phyloP scores from a whole-genome alignment of 1,140 invertebrate genomes.

The Belonocnema kinseyi region DNA sequence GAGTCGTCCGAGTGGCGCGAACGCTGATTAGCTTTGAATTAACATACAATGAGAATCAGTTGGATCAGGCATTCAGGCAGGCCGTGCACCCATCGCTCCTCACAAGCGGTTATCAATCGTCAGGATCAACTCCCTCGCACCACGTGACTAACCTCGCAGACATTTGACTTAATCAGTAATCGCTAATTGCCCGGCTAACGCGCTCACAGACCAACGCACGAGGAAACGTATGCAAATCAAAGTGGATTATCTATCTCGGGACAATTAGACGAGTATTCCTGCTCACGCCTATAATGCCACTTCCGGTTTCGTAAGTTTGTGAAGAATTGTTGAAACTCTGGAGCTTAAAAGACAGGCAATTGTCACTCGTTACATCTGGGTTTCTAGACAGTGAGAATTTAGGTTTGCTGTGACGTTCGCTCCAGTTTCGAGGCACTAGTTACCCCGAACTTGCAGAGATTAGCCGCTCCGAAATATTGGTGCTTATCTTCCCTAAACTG shows the following conservation, averaged over 20 bases:
- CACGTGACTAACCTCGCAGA: conserved; percentile 58
- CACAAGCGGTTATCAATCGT: conserved; percentile 70
- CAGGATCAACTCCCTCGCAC: conserved; percentile 63
- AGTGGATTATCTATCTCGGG: conserved; percentile 69
- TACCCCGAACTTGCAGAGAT: no score
- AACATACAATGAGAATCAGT: conserved; percentile 72
- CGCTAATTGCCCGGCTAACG: conserved; percentile 74
- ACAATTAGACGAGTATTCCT: conserved; percentile 73
- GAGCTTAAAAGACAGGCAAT: no score
- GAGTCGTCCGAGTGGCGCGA: conserved; percentile 33
- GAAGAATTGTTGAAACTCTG: neutral
- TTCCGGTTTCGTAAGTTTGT: conserved; percentile 60
- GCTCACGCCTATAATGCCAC: conserved; percentile 69
- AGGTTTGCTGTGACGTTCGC: no score
- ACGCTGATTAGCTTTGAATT: conserved; percentile 63
- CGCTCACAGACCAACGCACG: conserved; percentile 64
- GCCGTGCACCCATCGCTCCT: conserved; percentile 68
- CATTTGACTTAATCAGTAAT: conserved; percentile 76
- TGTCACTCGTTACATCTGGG: no score
- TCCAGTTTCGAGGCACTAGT: no score
- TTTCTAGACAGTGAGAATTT: no score
- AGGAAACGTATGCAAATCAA: conserved; percentile 74
- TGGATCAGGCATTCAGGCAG: conserved; percentile 57
- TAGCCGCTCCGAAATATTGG: no score
- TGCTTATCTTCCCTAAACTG: no score